These are phyloP conservation scores for Cynocephalus volans DNA, from an alignment of 2,113 vertebrate genomes.

Conservation along the genomic window DNA sequence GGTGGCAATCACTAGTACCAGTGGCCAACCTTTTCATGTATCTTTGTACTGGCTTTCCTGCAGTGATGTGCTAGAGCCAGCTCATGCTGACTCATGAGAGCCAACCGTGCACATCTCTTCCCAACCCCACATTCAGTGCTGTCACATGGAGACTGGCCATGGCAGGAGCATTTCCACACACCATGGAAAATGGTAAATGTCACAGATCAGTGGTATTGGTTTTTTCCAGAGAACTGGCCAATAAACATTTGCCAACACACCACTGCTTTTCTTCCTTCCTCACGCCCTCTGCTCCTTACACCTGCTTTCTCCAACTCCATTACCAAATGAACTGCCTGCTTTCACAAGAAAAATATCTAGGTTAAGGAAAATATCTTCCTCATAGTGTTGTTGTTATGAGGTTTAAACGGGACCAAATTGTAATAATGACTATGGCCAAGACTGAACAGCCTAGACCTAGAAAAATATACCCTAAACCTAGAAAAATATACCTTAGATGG, in stretches of 20 bases:
- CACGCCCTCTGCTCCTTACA: neutral
- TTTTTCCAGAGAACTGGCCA: neutral
- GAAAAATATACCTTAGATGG: neutral
- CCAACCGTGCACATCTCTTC: neutral
- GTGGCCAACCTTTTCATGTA: neutral
- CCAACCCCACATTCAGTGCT: neutral
- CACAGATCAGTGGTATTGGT: neutral
- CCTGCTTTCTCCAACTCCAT: neutral
- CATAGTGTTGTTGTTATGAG: neutral
- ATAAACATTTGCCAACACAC: slow-evolving; percentile 17
- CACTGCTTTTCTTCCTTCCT: neutral
- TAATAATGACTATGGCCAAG: neutral
- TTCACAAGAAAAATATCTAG: neutral
- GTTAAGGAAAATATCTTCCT: neutral
- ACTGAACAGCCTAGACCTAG: neutral
- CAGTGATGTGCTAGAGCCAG: no score
- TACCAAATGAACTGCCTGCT: neutral
- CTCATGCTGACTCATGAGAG: neutral
- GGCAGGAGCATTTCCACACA: neutral
- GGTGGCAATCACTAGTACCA: neutral
- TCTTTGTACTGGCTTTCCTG: neutral
- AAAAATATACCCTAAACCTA: slow-evolving; percentile 6
- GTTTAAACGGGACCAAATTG: neutral
- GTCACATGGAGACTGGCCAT: neutral
- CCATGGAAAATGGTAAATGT: neutral